Base-by-base conservation (phyloP, 2,888 invertebrate species). In the Aelia acuminata region DNA sequence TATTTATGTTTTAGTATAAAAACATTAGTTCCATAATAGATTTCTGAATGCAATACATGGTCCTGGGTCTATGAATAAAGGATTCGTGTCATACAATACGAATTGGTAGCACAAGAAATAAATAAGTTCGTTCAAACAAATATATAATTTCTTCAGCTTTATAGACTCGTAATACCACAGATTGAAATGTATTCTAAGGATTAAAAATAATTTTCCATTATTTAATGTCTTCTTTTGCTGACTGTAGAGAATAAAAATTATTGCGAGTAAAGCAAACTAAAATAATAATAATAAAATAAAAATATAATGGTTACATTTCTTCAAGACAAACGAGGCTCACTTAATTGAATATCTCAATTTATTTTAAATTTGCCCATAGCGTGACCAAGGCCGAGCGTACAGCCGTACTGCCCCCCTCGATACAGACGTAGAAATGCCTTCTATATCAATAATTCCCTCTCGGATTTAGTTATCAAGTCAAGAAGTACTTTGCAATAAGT, bases 291-390 rank as follows among this genome's bases (percentile, higher is more conserved):
- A 18, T 3, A 26, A 57, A n/a, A n/a, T n/a, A n/a, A 26, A 20
- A 20, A 20, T 15, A 0, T 10, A 31, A 63, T 63, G n/a, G 15
- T 53, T 53, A 53, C 15, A 63, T 31, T 63, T 63, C 63, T 63
- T 26, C 2, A 63, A 70, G 63, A 70, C 35, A 20, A 70, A 70
- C 63, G 63, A 35, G 31, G 7, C 20, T 1, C 31, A 35, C 35
- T 70, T 70, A 70, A 70, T 70, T 70, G 63, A 70, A 70, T 70
- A 70, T 70, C 63, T 70, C 63, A 70, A 70, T 70, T 20, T 35
- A 0, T 70, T 70, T 70, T 70, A 31, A 35, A 70, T 70, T 70
- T 35, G 35, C 18, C 63, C 31, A 20, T 70, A 70, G 63, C 63
- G 63, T 70, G 63, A 70, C 63, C 63, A 63, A 63, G 63, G 26